phyloP scores from a whole-genome alignment of 2,888 invertebrate genomes.

The Tipula helvola region DNA sequence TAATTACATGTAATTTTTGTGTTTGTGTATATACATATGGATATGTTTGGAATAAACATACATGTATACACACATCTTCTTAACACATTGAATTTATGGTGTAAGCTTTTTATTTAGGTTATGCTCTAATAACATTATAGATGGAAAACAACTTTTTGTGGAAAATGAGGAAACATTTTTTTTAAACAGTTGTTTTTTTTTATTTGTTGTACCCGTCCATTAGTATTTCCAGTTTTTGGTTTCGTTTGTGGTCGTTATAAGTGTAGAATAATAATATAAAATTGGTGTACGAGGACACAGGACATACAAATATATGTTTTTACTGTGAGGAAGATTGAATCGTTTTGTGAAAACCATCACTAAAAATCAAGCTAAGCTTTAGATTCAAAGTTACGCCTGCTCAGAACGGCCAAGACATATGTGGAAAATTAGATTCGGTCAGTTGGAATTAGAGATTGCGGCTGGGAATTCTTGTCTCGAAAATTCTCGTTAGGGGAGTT shows the following conservation, averaged over 20 bases:
- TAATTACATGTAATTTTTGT: neutral
- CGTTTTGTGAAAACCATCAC: too few relatives aligned
- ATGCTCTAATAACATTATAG: neutral
- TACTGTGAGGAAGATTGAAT: too few relatives aligned
- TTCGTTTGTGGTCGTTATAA: neutral
- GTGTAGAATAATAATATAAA: too few relatives aligned
- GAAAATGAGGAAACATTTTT: neutral
- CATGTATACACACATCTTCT: neutral
- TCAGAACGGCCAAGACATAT: too few relatives aligned
- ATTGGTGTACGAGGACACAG: too few relatives aligned
- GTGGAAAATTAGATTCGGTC: too few relatives aligned
- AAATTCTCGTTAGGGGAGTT: too few relatives aligned
- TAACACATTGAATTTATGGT: conserved; percentile 4
- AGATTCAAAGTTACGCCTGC: too few relatives aligned
- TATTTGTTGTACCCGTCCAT: neutral
- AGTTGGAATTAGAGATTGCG: too few relatives aligned
- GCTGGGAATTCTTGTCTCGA: too few relatives aligned
- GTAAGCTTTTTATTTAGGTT: neutral
- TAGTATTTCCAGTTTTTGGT: neutral
- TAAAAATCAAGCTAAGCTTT: too few relatives aligned
- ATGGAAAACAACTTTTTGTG: neutral
- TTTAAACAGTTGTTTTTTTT: neutral
- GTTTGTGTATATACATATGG: neutral
- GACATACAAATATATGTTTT: too few relatives aligned
- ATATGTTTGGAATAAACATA: neutral